phyloP scores from a whole-genome alignment of 2,797 vertebrate species.

The Phoeniculus purpureus region DNA sequence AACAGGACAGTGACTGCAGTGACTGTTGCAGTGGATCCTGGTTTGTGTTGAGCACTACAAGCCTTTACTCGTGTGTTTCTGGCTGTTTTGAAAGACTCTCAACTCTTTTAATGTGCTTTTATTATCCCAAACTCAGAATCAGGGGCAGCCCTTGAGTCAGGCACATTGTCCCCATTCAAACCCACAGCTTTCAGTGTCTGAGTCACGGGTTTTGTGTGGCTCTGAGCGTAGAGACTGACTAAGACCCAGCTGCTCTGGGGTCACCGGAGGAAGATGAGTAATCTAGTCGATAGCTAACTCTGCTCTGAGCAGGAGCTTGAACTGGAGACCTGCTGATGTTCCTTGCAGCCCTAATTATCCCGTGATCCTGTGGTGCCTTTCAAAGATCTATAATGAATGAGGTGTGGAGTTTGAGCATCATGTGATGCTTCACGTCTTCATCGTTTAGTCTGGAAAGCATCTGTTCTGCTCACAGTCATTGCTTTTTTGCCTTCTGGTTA shows the following conservation, averaged over 20 bases:
- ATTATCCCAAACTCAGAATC: neutral
- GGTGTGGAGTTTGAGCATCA: neutral
- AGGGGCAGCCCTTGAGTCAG: neutral
- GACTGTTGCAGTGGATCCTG: neutral
- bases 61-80: neutral
- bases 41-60: neutral
- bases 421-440: neutral
- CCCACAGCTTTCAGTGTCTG: neutral
- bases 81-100: neutral
- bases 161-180: neutral
- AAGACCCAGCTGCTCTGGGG: neutral
- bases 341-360: neutral
- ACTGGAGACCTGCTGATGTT: neutral
- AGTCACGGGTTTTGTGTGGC: neutral
- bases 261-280: neutral
- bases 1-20: neutral
- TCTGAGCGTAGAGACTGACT: accelerated
- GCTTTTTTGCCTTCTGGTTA: neutral
- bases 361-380: neutral
- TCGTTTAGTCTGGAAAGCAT: neutral
- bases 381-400: neutral
- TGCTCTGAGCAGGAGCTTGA: neutral
- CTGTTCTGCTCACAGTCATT: neutral
- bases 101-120: neutral
- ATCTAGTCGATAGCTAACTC: neutral